phyloP scores from a whole-genome alignment of 2,113 vertebrate species.

The Turdus rufiventris region DNA sequence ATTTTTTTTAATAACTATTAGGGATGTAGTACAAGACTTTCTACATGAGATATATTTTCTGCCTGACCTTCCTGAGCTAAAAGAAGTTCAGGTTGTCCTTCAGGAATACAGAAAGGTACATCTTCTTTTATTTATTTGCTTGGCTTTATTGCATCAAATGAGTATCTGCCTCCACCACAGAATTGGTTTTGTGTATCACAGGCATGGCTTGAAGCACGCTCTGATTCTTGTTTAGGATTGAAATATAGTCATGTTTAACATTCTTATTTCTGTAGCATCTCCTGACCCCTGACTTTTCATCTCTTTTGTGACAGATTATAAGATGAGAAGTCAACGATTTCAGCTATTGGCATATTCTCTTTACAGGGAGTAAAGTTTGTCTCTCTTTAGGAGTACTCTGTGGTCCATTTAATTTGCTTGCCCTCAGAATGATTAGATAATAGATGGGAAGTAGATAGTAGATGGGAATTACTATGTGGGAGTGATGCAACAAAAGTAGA shows the following conservation, averaged over 20 bases:
- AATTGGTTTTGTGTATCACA: neutral
- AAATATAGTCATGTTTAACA: neutral
- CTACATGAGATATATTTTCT: slow-evolving; percentile 99
- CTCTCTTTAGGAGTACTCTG: neutral
- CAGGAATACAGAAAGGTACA: slow-evolving; percentile 93
- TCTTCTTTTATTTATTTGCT: neutral
- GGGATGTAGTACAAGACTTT: slow-evolving; percentile 91
- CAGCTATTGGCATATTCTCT: neutral
- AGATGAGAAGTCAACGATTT: neutral
- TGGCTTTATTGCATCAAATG: neutral
- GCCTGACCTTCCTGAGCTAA: slow-evolving; percentile 89
- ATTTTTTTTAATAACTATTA: slow-evolving; percentile 44
- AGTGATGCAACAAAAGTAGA: neutral
- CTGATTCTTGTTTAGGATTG: neutral
- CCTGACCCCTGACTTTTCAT: neutral
- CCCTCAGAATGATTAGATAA: neutral
- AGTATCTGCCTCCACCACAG: neutral
- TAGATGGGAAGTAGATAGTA: neutral
- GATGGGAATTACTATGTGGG: neutral
- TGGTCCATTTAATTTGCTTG: neutral
- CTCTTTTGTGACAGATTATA: neutral
- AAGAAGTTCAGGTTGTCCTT: slow-evolving; percentile 89
- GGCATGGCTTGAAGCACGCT: neutral
- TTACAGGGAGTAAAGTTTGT: neutral
- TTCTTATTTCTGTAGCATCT: neutral